These are phyloP conservation scores for Reticulitermes speratus DNA, from an alignment of 1,140 invertebrate species.

Conservation along the genomic window DNA sequence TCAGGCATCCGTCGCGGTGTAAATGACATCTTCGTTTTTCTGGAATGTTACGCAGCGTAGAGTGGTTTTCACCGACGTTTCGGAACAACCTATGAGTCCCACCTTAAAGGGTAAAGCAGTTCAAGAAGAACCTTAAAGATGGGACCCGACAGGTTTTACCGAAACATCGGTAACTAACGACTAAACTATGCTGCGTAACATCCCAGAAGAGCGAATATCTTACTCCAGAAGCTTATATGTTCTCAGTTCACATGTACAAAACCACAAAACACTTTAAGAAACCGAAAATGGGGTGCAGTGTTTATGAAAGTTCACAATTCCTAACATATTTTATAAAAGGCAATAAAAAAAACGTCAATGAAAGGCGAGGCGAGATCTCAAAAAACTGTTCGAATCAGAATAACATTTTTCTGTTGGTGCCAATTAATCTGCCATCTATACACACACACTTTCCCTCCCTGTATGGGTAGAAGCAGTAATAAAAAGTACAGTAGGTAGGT, in stretches of 20 bases:
- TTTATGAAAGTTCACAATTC: not conserved
- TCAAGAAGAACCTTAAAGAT: no score
- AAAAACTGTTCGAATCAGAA: not conserved
- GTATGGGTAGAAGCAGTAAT: not conserved
- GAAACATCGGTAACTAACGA: no score
- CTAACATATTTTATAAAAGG: not conserved
- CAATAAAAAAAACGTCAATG: not conserved
- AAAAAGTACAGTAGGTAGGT: slow-evolving; percentile 18
- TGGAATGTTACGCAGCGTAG: no score
- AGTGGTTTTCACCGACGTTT: no score
- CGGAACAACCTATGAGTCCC: no score
- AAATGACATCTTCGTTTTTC: no score
- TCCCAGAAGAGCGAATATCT: no score
- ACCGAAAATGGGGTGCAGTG: not conserved
- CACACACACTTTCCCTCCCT: not conserved
- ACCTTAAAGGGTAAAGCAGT: no score
- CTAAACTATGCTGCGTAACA: no score
- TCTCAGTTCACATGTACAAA: not conserved
- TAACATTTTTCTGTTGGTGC: slow-evolving; percentile 1
- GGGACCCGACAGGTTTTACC: no score
- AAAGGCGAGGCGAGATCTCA: not conserved
- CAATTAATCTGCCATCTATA: not conserved
- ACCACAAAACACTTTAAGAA: not conserved
- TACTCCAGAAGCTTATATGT: no score
- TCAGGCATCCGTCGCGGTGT: no score